phyloP scores from a whole-genome alignment of 1,140 invertebrate genomes.

The Apis mellifera region DNA sequence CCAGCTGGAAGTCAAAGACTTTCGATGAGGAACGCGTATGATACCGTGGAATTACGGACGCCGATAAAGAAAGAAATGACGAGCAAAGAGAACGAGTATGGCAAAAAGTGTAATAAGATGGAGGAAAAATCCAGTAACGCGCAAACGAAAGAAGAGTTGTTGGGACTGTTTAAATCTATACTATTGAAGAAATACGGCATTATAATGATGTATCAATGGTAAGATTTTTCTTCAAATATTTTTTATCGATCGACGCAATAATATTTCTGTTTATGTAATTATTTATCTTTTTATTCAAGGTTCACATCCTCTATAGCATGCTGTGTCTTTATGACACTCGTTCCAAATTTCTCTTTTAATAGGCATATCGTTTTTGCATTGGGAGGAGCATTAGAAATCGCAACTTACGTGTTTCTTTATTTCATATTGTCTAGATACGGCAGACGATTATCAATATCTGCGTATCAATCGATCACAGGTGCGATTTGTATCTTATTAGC shows the following conservation, averaged over 20 bases:
- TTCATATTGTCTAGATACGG: conserved; percentile 71
- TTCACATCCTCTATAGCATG: conserved; percentile 71
- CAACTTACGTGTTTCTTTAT: conserved; percentile 69
- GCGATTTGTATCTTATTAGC: conserved; percentile 69
- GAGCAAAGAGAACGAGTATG: conserved; percentile 22
- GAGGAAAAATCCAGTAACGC: neutral
- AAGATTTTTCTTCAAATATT: conserved; percentile 16
- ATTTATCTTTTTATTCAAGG: conserved; percentile 59
- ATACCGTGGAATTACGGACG: conserved; percentile 37
- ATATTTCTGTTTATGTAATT: neutral
- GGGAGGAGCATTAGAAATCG: conserved; percentile 71
- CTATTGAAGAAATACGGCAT: conserved; percentile 51
- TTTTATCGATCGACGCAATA: neutral
- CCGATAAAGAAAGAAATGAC: conserved; percentile 23
- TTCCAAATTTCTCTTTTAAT: conserved; percentile 70
- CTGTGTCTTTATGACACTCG: conserved; percentile 63
- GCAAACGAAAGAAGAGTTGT: conserved; percentile 19
- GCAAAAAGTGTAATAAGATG: neutral
- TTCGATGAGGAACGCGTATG: conserved; percentile 33
- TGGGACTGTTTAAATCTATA: conserved; percentile 26
- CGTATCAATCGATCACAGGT: conserved; percentile 67
- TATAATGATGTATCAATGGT: conserved; percentile 64
- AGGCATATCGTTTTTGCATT: conserved; percentile 74
- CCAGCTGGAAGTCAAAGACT: conserved; percentile 14
- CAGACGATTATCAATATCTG: conserved; percentile 64